A percentile compares a stretch with the other conserved stretches of the same genome.
phyloP scores from a whole-genome alignment of 2,888 invertebrate genomes.

The Coenonympha arcania region DNA sequence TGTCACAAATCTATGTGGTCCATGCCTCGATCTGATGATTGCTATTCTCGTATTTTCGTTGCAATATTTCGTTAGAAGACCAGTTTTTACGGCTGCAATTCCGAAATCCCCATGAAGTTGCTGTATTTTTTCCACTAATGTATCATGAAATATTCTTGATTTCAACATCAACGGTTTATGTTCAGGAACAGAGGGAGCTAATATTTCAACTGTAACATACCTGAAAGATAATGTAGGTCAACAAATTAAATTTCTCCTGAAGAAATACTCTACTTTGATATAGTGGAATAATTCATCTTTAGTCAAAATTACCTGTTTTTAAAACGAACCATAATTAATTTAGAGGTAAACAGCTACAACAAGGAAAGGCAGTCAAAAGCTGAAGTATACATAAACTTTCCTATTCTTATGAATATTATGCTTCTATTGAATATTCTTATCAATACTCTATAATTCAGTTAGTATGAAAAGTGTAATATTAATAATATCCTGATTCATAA shows the following conservation, averaged over 20 bases:
- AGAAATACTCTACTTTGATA: too few relatives aligned
- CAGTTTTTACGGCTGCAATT: constrained; percentile 78
- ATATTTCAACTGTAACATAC: constrained; percentile 80
- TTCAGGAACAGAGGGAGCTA: constrained; percentile 62
- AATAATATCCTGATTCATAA: too few relatives aligned
- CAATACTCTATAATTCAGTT: too few relatives aligned
- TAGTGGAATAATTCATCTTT: background rate
- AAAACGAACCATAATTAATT: constrained; percentile 74
- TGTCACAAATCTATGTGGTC: constrained; percentile 81
- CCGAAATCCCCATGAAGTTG: constrained; percentile 85
- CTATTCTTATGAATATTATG: too few relatives aligned
- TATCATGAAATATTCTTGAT: constrained; percentile 68
- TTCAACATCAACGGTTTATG: constrained; percentile 67
- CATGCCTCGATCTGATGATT: constrained; percentile 81
- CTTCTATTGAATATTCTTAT: too few relatives aligned
- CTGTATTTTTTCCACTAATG: constrained; percentile 77
- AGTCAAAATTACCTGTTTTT: constrained; percentile 74
- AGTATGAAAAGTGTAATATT: too few relatives aligned
- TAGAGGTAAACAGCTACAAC: too few relatives aligned
- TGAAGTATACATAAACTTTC: too few relatives aligned
- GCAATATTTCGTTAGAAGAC: constrained; percentile 85
- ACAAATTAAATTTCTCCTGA: background rate
- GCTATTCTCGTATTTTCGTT: constrained; percentile 84
- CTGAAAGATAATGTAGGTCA: constrained; percentile 49
- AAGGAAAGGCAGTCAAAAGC: too few relatives aligned